A percentile compares a stretch with the other conserved stretches of the same genome.
These are phyloP conservation scores for Pipistrellus pygmaeus DNA, from an alignment of 2,797 vertebrate genomes.

Conservation along the genomic window DNA sequence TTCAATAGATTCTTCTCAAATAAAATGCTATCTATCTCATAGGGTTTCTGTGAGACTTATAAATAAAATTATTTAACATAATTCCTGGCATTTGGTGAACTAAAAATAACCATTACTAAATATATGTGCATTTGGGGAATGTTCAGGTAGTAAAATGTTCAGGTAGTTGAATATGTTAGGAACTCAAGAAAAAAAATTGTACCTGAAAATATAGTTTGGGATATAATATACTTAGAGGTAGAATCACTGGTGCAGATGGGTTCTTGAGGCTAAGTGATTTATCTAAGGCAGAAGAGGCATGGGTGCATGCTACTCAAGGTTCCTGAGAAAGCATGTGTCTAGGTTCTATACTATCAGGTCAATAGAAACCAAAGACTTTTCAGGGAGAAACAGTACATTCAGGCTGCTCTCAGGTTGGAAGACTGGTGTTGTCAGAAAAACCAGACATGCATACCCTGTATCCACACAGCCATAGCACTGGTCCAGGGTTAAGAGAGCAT, in stretches of 20 bases:
- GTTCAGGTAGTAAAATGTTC: background rate
- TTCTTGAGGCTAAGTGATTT: background rate
- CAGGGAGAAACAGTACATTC: background rate
- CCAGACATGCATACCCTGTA: fast-evolving
- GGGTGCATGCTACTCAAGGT: background rate
- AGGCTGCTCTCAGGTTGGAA: background rate
- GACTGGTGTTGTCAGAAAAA: background rate
- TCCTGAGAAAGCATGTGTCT: background rate
- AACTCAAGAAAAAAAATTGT: background rate
- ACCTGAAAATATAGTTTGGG: background rate
- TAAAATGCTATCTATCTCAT: background rate
- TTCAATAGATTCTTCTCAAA: background rate
- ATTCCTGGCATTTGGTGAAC: background rate
- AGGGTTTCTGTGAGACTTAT: background rate
- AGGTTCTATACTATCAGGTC: background rate
- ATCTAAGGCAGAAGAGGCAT: background rate
- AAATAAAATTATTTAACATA: background rate
- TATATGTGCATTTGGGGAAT: background rate
- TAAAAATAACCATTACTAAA: background rate
- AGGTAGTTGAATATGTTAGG: background rate
- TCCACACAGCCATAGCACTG: background rate
- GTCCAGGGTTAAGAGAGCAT: background rate
- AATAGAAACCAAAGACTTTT: background rate
- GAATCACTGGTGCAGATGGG: background rate
- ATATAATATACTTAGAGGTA: background rate